Conservation (phyloP, 1,140 invertebrate species). For the Muscidifurax raptorellus region DNA sequence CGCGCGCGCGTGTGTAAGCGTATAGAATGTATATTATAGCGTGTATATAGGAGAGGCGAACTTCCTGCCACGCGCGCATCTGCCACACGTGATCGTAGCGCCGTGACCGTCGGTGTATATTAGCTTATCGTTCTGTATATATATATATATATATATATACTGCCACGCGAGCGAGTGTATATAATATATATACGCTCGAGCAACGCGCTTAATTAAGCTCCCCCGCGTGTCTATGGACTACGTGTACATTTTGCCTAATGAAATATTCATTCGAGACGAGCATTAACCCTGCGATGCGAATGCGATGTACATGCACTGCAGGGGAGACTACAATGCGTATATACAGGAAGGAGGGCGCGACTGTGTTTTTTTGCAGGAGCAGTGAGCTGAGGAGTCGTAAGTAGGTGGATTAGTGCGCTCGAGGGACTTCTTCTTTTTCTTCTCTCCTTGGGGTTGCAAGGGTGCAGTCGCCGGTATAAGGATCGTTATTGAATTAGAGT, state of each 20-base stretch:
- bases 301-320: background rate
- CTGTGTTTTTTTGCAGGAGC: background rate
- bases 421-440: background rate
- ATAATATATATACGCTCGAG: background rate
- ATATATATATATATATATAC: no score
- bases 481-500: background rate
- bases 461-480: background rate
- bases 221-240: background rate
- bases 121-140: background rate
- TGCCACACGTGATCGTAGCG: background rate
- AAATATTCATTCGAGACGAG: constrained; percentile 22
- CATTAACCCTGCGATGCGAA: background rate
- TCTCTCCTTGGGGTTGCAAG: background rate
- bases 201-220: constrained; percentile 31
- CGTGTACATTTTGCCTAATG: background rate
- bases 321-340: background rate
- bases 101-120: background rate
- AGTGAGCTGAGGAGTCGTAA: background rate
- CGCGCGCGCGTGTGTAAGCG: background rate
- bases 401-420: background rate
- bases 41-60: background rate
- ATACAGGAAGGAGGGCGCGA: background rate
- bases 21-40: background rate
- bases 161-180: background rate
- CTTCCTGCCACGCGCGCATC: constrained; percentile 16